These are phyloP conservation scores for Gerris lacustris DNA, from an alignment of 2,888 invertebrate species.

Conservation along the genomic window DNA sequence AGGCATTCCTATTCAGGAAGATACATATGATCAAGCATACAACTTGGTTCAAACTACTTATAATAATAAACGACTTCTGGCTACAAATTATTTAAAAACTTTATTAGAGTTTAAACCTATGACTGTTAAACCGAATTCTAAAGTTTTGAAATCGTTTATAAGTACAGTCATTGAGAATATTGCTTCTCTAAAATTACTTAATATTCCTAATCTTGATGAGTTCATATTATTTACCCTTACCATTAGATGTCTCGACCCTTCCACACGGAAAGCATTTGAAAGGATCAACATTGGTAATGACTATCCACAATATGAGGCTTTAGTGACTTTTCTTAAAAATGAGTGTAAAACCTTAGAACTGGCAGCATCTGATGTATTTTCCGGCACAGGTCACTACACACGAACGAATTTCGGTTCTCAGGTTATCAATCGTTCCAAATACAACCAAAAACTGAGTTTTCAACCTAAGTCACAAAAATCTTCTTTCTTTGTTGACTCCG, in stretches of 20 bases:
- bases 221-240: conserved; percentile 16
- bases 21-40: background rate
- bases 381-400: no score
- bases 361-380: background rate
- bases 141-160: background rate
- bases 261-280: conserved; percentile 16
- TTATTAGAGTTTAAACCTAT: background rate
- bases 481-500: background rate
- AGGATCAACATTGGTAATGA: conserved; percentile 8
- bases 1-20: background rate
- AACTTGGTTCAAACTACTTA: background rate
- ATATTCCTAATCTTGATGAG: background rate
- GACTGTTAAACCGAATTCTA: background rate
- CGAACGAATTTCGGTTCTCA: no score
- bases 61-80: background rate
- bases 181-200: background rate
- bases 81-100: conserved; percentile 1
- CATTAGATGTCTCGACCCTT: conserved; percentile 11
- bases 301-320: conserved; percentile 13
- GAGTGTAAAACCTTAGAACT: conserved; percentile 9
- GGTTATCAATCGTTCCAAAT: no score
- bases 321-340: conserved; percentile 13
- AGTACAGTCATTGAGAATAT: background rate
- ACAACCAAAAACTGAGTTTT: no score
- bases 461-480: background rate